phyloP scores from a whole-genome alignment of 2,113 vertebrate species.

The Donacobius atricapilla region DNA sequence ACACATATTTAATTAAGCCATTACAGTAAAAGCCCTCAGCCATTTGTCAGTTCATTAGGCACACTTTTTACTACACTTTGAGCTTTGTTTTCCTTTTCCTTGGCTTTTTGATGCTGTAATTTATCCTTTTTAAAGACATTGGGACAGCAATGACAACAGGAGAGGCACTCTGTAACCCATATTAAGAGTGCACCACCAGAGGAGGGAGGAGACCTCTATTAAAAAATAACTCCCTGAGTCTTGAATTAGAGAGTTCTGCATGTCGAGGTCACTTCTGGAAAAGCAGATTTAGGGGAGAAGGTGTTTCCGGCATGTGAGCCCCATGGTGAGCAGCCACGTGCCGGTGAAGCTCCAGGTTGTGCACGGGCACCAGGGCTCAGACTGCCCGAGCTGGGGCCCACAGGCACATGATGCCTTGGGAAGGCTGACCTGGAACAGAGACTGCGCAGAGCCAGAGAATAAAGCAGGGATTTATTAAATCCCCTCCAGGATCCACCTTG shows the following conservation, averaged over 20 bases:
- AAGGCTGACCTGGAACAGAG: neutral
- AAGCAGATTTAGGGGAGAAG: neutral
- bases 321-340: fast-evolving
- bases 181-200: neutral
- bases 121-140: neutral
- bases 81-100: neutral
- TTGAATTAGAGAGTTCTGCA: neutral
- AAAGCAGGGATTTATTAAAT: neutral
- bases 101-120: neutral
- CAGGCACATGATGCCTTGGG: fast-evolving
- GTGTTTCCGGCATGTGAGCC: fast-evolving
- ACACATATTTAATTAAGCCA: neutral
- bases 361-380: neutral
- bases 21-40: neutral
- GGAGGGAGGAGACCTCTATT: neutral
- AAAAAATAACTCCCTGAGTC: neutral
- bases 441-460: neutral
- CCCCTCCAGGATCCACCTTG: neutral
- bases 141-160: neutral
- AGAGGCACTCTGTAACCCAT: neutral
- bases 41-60: neutral
- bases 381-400: neutral
- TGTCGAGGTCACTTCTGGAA: neutral
- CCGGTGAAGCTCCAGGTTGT: too few species aligned
- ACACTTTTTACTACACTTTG: neutral